Percentiles rank a stretch among this genome's conserved stretches.
Evolutionary conservation across 2,797 vertebrate genomes (phyloP).

Genomic region (Typhlichthys subterraneus): DNA sequence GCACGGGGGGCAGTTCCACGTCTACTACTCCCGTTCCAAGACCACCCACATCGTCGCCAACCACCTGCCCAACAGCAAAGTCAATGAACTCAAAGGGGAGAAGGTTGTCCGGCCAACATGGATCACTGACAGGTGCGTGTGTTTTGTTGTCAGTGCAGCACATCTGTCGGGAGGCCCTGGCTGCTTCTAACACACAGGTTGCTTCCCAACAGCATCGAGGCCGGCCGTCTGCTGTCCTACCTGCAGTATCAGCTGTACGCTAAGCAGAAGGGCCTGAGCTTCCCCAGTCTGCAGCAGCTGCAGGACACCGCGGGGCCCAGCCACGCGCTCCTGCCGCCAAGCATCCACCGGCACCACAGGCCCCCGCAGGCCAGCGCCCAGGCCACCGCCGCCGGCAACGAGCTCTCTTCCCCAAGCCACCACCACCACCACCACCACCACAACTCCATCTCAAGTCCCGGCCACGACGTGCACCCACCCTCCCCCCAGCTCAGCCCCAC

Average conservation of each 20-base stretch:
- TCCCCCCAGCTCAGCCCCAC: conserved; percentile 33
- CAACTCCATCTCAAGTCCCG: conserved; percentile 24
- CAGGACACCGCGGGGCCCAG: conserved; percentile 80
- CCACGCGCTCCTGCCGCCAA: conserved; percentile 45
- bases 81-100: conserved; percentile 90
- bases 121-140: conserved; percentile 92
- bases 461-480: conserved; percentile 42
- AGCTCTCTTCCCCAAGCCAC: conserved; percentile 28
- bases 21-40: conserved; percentile 94
- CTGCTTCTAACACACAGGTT: conserved; percentile 10
- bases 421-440: conserved; percentile 33
- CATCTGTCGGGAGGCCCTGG: background rate
- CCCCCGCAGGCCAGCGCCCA: conserved; percentile 40
- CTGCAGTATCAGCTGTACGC: conserved; percentile 93
- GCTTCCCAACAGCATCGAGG: conserved; percentile 85
- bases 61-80: conserved; percentile 94
- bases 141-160: background rate
- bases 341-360: conserved; percentile 39
- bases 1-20: conserved; percentile 93
- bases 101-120: conserved; percentile 94
- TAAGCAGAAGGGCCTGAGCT: conserved; percentile 89
- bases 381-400: conserved; percentile 25
- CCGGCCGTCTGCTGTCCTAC: conserved; percentile 87
- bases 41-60: conserved; percentile 96
- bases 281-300: conserved; percentile 64